Base-by-base conservation (phyloP, 2,888 invertebrate genomes). In the Baronia brevicornis region DNA sequence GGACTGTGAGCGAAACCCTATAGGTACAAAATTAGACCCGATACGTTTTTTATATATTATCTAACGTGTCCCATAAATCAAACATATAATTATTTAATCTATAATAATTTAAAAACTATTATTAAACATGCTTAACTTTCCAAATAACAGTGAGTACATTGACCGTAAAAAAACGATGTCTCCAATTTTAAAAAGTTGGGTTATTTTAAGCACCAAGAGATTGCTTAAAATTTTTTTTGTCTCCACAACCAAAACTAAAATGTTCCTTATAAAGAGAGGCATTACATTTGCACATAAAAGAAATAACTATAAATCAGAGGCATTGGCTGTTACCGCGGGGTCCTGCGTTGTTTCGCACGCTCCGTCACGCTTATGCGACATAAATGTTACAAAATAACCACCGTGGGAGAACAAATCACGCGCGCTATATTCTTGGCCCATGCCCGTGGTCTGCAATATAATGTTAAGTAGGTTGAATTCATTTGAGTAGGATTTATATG, bases 231-330 rank as follows among this genome's bases (percentile, higher is more conserved):
- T n/a, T 54, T 57, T 54, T 56, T 58, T 63, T 60, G 60, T 53
- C 56, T 54, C 48, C 51, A 43, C 35, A 45, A 45, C 54, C 58
- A 54, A 65, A 70, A 24, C 24, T 68, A 56, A 59, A 60, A 62
- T 62, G n/a, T n/a, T n/a, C n/a, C n/a, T n/a, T 63, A 60, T 64
- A 63, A 67, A 69, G 64, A 69, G 69, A 72, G 60, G 68, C 65
- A 77, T 78, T 78, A 65, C 53, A 66, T 64, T 52, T 57, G 64
- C 57, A 68, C 74, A 79, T 77, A 79, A 80, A 79, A 77, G 74
- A 73, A 78, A 75, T 67, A 71, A 67, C 69, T 71, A 78, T 80
- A 79, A 80, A 79, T 80, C 78, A 74, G 77, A 68, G 56, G 54
- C 56, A 71, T 56, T 64, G 57, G 61, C 78, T 70, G 78, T 82